Percentiles rank a stretch among this genome's conserved stretches.
phyloP scores from a whole-genome alignment of 1,140 invertebrate species.

The Hermatobates lingyangjiaoensis region DNA sequence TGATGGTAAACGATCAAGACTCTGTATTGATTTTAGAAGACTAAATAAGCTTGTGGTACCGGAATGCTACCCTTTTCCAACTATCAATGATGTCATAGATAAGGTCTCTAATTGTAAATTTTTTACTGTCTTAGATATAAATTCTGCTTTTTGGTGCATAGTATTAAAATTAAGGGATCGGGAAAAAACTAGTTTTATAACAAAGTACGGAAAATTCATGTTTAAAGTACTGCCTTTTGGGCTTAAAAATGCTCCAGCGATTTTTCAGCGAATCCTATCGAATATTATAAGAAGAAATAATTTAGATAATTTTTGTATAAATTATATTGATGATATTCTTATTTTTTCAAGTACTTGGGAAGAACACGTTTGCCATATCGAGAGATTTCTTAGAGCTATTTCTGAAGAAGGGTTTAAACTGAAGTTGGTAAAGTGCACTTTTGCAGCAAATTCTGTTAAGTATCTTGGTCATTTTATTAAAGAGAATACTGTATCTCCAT shows the following conservation, averaged over 20 bases:
- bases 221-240: constrained; percentile 16
- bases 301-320: constrained; percentile 27
- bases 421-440: constrained; percentile 21
- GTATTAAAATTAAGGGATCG: constrained; percentile 15
- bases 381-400: constrained; percentile 10
- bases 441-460: constrained; percentile 18
- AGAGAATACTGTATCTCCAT: constrained; percentile 15
- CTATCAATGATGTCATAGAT: constrained; percentile 12
- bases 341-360: constrained; percentile 15
- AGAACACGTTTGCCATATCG: constrained; percentile 14
- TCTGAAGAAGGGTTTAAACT: constrained; percentile 20
- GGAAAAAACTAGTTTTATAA: constrained; percentile 16
- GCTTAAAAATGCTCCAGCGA: constrained; percentile 8
- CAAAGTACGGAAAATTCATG: constrained; percentile 14
- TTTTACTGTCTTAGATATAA: constrained; percentile 15
- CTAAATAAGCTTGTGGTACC: constrained; percentile 11
- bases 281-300: constrained; percentile 25
- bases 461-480: constrained; percentile 18
- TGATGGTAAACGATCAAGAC: constrained; percentile 8
- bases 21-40: constrained; percentile 14
- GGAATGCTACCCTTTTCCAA: constrained; percentile 13
- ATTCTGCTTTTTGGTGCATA: constrained; percentile 17
- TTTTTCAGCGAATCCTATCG: constrained; percentile 24
- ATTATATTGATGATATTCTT: constrained; percentile 20
- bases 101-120: constrained; percentile 12